phyloP scores from a whole-genome alignment of 2,113 vertebrate genomes.

The Nycticebus coucang region DNA sequence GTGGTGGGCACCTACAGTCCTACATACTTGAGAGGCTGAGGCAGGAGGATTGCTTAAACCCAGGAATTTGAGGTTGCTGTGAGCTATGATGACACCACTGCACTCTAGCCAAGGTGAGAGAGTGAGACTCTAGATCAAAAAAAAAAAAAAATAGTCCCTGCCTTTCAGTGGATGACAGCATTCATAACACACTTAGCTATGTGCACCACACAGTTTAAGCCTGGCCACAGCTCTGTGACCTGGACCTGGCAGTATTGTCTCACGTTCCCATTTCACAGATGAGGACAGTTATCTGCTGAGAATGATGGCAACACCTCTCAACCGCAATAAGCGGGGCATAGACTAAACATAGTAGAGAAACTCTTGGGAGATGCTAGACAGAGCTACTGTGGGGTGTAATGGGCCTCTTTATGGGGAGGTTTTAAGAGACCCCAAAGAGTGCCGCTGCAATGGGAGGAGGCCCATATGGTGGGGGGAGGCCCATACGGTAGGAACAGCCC shows the following conservation, averaged over 20 bases:
- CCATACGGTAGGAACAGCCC: fast-evolving
- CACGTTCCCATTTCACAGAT: not conserved
- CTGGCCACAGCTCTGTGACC: not conserved
- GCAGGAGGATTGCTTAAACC: no score
- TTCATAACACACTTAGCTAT: fast-evolving
- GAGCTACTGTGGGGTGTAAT: fast-evolving
- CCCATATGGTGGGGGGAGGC: no score
- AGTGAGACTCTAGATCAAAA: not conserved
- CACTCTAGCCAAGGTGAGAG: no score
- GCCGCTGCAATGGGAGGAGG: not conserved
- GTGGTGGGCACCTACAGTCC: no score
- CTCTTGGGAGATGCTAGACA: not conserved
- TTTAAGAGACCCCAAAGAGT: not conserved
- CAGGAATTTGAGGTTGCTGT: no score
- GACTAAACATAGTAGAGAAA: not conserved
- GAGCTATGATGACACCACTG: no score
- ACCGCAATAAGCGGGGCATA: fast-evolving
- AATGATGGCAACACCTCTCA: not conserved
- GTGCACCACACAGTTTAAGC: not conserved
- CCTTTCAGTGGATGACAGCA: not conserved
- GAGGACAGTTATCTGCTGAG: not conserved
- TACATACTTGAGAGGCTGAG: no score
- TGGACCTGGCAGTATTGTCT: not conserved
- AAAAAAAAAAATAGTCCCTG: not conserved
- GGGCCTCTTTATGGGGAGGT: not conserved